Conservation (phyloP, 2,888 invertebrate genomes). For the Aradus depressus region DNA sequence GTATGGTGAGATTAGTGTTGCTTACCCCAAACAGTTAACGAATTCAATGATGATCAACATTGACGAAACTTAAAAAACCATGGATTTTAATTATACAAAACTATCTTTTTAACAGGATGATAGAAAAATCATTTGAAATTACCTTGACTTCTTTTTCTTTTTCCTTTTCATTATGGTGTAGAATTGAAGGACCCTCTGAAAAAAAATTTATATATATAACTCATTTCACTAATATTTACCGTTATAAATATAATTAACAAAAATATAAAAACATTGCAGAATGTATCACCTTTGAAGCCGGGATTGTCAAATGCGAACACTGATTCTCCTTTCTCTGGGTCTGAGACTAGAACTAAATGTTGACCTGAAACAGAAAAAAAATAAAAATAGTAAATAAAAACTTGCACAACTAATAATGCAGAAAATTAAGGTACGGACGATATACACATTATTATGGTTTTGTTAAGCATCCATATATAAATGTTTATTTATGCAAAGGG, state of each 20-base stretch:
- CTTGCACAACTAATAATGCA: background rate
- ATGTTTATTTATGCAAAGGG: too few relatives aligned
- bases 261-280: background rate
- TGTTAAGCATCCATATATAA: too few relatives aligned
- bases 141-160: slow-evolving; percentile 19
- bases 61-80: too few relatives aligned
- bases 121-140: too few relatives aligned
- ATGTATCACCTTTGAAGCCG: slow-evolving; percentile 50
- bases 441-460: too few relatives aligned
- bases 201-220: slow-evolving; percentile 22
- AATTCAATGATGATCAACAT: too few relatives aligned
- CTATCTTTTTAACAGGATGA: too few relatives aligned
- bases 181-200: slow-evolving; percentile 37
- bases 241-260: slow-evolving; percentile 1
- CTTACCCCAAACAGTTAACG: too few relatives aligned
- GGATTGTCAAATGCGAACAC: slow-evolving; percentile 73
- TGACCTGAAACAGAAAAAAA: slow-evolving; percentile 45
- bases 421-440: background rate
- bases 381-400: background rate
- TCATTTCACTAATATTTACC: background rate
- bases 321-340: slow-evolving; percentile 63
- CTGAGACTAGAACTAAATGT: slow-evolving; percentile 59
- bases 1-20: too few relatives aligned
- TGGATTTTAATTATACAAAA: too few relatives aligned
- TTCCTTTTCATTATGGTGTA: slow-evolving; percentile 33